phyloP scores from a whole-genome alignment of 1,140 invertebrate genomes.

The Acyrthosiphon pisum region DNA sequence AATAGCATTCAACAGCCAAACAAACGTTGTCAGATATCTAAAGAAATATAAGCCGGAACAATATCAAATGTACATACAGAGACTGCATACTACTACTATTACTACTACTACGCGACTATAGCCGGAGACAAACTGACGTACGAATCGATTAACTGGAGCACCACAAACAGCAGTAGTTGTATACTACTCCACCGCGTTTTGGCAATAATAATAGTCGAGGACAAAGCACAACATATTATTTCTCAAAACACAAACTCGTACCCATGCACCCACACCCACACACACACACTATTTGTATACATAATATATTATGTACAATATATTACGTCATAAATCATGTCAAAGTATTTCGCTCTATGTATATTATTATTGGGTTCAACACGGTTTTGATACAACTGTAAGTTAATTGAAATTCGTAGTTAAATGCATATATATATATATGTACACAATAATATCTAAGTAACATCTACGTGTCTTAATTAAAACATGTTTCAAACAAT shows the following conservation, averaged over 20 bases:
- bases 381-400: neutral
- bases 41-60: neutral
- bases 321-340: constrained; percentile 3
- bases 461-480: neutral
- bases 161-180: neutral
- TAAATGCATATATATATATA: neutral
- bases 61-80: neutral
- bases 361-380: neutral
- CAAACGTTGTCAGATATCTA: neutral
- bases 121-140: neutral
- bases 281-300: neutral
- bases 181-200: neutral
- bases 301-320: neutral
- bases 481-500: neutral
- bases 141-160: neutral
- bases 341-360: neutral
- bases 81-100: neutral
- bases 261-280: neutral
- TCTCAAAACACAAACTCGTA: neutral
- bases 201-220: constrained; percentile 10
- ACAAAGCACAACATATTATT: neutral
- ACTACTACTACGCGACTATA: neutral
- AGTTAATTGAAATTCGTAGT: constrained; percentile 21
- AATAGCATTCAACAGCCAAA: neutral
- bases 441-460: no score